Evolutionary conservation across 2,113 vertebrate genomes (phyloP).

Genomic region (Poeciliopsis prolifica): DNA sequence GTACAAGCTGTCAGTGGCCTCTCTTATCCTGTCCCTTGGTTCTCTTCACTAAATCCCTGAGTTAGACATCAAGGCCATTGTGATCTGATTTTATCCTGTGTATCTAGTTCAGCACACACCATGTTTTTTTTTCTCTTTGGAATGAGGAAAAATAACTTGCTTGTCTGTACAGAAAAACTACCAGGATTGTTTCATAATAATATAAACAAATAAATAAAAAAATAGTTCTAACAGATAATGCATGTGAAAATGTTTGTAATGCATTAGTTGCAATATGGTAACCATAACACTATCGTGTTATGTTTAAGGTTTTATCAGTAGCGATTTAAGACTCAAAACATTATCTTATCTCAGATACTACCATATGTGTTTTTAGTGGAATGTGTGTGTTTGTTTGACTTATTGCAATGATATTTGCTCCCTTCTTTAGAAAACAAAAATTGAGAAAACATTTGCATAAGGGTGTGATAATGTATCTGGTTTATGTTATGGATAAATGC

Average conservation of each 20-base stretch:
- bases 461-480: not conserved
- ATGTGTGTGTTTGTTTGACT: not conserved
- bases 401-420: not conserved
- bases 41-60: slow-evolving; percentile 65
- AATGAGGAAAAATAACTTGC: slow-evolving; percentile 24
- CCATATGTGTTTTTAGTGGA: not conserved
- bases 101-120: slow-evolving; percentile 59
- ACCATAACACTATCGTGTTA: not conserved
- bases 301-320: not conserved
- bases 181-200: not conserved
- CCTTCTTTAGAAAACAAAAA: not conserved
- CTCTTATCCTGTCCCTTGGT: slow-evolving; percentile 66
- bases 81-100: slow-evolving; percentile 70
- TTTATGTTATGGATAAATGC: too few relatives aligned
- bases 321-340: not conserved
- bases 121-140: slow-evolving; percentile 24
- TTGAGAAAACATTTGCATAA: not conserved
- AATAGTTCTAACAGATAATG: not conserved
- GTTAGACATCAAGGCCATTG: slow-evolving; percentile 74
- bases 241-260: not conserved
- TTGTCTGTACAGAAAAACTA: slow-evolving; percentile 9
- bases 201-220: not conserved
- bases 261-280: not conserved
- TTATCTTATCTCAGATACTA: not conserved
- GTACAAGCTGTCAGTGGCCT: slow-evolving; percentile 77